Base-by-base conservation (phyloP, 64 coral and sea anemone genomes). In the Trachythela sp. region DNA sequence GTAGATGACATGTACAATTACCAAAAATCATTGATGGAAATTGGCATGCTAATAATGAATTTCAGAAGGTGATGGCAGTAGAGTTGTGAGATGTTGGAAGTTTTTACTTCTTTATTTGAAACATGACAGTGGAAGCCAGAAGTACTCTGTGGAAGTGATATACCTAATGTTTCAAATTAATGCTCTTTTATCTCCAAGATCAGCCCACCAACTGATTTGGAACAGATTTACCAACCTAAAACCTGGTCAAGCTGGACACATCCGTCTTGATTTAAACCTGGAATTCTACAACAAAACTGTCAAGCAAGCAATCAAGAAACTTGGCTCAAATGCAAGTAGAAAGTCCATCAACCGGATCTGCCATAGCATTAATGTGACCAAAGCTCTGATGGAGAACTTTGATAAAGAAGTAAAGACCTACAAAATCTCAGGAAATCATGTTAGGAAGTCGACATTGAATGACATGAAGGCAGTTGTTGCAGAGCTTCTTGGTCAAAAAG, bases 1-100 rank as follows among this genome's bases (percentile, higher is more conserved):
- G 71, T n/a, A 29, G 71, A 77, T 77, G 71, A 77, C 32, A 77
- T 77, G 71, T 77, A 77, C 71, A 77, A 77, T 35, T 77, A 77
- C 71, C 71, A 77, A 77, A 77, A 18, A 77, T 35, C 24, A 39
- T 77, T 77, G 71, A 77, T 77, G 32, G 71, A 77, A 35, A 32
- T 77, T 77, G 71, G 71, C 32, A 77, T 77, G 71, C 71, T 77
- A 3, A 77, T 77, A 8, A 8, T 77, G 71, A 77, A 77, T 77
- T 77, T 77, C 71, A 32, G 71, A 77, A n/a, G 71, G 71, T 1
- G 71, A 77, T 77, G 71, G 71, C 36, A 18, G 2, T n/a, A 77
- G 71, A 18, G 71, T 77, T 29, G 71, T 77, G 32, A 77, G 71
- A 18, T 77, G 71, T 35, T 39, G 71, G 30, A 77, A 77, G 32